phyloP scores from a whole-genome alignment of 2,113 vertebrate genomes.

The Hymenochirus boettgeri region DNA sequence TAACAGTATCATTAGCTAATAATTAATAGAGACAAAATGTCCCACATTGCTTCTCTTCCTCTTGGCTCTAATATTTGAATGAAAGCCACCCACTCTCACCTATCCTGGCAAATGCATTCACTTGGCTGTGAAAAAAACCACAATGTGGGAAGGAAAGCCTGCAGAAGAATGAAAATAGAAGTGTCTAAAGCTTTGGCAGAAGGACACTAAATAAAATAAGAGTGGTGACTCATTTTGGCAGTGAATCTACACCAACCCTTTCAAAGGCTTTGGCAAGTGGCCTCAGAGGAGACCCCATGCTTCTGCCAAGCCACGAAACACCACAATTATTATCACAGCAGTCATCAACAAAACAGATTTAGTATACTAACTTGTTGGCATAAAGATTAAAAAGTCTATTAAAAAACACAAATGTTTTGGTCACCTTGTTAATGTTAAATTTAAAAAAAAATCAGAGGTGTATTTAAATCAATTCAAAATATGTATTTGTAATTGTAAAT shows the following conservation, averaged over 20 bases:
- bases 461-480: too few relatives aligned
- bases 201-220: constrained; percentile 77
- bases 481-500: too few relatives aligned
- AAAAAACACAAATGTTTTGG: constrained; percentile 75
- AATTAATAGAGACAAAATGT: constrained; percentile 48
- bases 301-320: constrained; percentile 83
- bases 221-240: constrained; percentile 83
- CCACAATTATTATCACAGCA: constrained; percentile 77
- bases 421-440: constrained; percentile 60
- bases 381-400: constrained; percentile 78
- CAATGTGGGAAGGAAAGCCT: constrained; percentile 77
- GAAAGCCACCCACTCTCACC: constrained; percentile 67
- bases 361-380: constrained; percentile 82
- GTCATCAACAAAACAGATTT: constrained; percentile 81
- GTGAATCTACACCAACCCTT: constrained; percentile 75
- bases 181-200: constrained; percentile 82
- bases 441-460: too few relatives aligned
- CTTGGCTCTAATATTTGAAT: constrained; percentile 49
- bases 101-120: constrained; percentile 68
- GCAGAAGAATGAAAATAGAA: constrained; percentile 83
- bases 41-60: constrained; percentile 46
- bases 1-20: constrained; percentile 42
- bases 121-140: constrained; percentile 81
- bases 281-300: constrained; percentile 75
- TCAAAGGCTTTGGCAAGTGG: constrained; percentile 79